Conservation (phyloP, 2,797 vertebrate species). For the Scyliorhinus canicula region DNA sequence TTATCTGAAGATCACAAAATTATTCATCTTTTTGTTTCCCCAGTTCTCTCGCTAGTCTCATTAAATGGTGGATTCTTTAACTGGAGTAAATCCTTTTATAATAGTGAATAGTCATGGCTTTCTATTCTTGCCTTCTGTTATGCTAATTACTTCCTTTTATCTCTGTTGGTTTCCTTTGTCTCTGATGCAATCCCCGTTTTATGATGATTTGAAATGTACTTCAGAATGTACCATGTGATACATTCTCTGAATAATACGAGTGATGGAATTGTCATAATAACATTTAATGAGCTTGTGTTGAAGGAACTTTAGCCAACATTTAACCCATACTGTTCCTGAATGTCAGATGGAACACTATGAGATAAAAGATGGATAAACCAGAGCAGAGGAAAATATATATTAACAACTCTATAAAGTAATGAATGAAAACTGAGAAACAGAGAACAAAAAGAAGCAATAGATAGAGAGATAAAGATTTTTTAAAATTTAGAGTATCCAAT, state of each 20-base stretch:
- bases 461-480: not conserved
- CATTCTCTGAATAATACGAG: not conserved
- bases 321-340: not conserved
- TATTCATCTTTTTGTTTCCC: not conserved
- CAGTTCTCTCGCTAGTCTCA: not conserved
- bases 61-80: conserved; percentile 12
- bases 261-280: conserved; percentile 13
- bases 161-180: conserved; percentile 22
- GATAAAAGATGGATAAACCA: not conserved
- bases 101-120: not conserved
- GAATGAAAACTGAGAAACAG: not conserved
- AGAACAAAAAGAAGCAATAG: not conserved
- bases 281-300: not conserved
- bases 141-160: conserved; percentile 4
- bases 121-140: conserved; percentile 28
- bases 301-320: conserved; percentile 8
- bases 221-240: conserved; percentile 6
- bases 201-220: conserved; percentile 27
- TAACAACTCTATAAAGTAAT: not conserved
- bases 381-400: not conserved
- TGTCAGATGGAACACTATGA: not conserved
- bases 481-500: too few relatives aligned
- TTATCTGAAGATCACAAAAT: not conserved
- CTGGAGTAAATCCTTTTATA: conserved; percentile 29
- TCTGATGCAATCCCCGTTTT: conserved; percentile 5